Conservation (phyloP, 2,797 vertebrate species). For the Gymnocypris eckloni region DNA sequence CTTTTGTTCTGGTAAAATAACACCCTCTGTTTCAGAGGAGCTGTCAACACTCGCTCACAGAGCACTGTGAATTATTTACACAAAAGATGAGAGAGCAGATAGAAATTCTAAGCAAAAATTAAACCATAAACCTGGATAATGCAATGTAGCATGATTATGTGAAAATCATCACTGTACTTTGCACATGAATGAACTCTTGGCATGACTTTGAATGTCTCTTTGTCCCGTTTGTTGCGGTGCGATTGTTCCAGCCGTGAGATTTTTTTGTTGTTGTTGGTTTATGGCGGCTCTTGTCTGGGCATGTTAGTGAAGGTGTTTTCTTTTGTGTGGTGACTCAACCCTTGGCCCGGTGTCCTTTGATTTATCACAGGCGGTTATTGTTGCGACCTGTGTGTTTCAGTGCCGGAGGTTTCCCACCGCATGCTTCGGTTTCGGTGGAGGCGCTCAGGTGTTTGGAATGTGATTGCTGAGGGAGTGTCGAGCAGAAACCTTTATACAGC, state of each 20-base stretch:
- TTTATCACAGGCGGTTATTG: constrained; percentile 37
- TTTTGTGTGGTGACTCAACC: constrained; percentile 39
- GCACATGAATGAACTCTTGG: background rate
- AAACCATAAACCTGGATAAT: background rate
- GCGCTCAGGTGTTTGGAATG: constrained; percentile 54
- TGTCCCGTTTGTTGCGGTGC: constrained; percentile 6
- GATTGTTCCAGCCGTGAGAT: background rate
- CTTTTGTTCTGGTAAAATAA: constrained; percentile 11
- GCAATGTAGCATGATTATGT: background rate
- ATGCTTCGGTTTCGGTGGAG: constrained; percentile 54
- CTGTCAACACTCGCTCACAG: constrained; percentile 3
- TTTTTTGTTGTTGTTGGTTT: constrained; percentile 22
- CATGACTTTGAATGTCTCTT: background rate
- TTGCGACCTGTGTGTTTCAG: constrained; percentile 37
- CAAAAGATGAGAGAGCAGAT: background rate
- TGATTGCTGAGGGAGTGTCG: constrained; percentile 53
- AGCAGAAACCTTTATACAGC: constrained; percentile 9
- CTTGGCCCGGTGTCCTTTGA: constrained; percentile 44
- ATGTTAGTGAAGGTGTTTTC: constrained; percentile 51
- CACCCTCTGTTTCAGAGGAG: background rate
- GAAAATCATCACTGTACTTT: background rate
- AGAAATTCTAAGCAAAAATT: background rate
- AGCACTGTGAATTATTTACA: background rate
- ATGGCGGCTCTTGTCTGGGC: constrained; percentile 29
- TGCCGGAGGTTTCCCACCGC: constrained; percentile 40